Conservation (phyloP, 2,113 vertebrate species). For the Oryzias celebensis region DNA sequence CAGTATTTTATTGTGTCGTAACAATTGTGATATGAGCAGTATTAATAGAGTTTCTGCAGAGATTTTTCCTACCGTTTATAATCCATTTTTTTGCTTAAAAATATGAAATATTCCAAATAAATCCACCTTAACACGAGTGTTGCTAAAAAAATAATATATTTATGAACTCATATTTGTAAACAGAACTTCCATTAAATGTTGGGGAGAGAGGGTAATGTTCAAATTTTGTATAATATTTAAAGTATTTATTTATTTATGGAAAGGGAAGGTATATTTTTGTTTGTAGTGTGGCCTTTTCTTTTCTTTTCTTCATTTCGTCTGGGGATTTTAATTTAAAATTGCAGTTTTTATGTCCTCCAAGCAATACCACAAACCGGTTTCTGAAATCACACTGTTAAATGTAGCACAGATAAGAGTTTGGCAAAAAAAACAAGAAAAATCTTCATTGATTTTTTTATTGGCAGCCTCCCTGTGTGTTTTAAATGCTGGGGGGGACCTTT, state of each 20-base stretch:
- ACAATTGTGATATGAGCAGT: constrained; percentile 92
- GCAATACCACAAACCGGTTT: constrained; percentile 71
- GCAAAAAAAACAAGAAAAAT: constrained; percentile 18
- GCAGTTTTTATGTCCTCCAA: constrained; percentile 61
- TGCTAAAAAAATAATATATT: constrained; percentile 79
- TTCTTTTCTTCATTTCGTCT: constrained; percentile 37
- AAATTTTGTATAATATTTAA: constrained; percentile 79
- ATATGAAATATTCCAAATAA: constrained; percentile 78
- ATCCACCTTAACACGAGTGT: constrained; percentile 72
- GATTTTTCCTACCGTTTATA: constrained; percentile 96
- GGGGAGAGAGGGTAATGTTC: constrained; percentile 68
- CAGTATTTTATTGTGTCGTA: constrained; percentile 96
- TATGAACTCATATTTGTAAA: constrained; percentile 82
- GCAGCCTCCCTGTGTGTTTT: constrained; percentile 40
- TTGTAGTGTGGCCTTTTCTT: constrained; percentile 74
- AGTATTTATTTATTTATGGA: constrained; percentile 81
- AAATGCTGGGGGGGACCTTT: constrained; percentile 29
- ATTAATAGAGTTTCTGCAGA: constrained; percentile 90
- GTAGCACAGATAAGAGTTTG: constrained; percentile 65
- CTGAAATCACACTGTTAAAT: constrained; percentile 60
- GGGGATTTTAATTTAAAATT: constrained; percentile 50
- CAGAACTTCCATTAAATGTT: constrained; percentile 77
- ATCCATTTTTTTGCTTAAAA: constrained; percentile 86
- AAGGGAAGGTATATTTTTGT: constrained; percentile 70
- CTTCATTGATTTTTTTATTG: constrained; percentile 38